A percentile compares a stretch with the other conserved stretches of the same genome.
Conservation (phyloP, 2,113 vertebrate species). For the Symphodus melops region DNA sequence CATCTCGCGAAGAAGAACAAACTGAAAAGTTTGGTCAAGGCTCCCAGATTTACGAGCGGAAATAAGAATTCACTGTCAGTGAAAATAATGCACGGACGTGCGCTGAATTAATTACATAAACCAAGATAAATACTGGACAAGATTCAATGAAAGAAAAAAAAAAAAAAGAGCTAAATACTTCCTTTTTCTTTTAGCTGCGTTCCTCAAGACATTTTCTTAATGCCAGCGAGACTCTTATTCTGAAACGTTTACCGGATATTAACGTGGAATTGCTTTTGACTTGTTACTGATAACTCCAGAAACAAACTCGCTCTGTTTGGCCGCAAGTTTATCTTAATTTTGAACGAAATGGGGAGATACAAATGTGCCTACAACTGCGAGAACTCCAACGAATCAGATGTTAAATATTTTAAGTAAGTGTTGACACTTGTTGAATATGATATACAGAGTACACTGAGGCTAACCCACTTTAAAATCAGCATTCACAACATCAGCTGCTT, state of each 20-base stretch:
- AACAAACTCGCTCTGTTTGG: background rate
- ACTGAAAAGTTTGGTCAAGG: background rate
- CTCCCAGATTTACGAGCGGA: background rate
- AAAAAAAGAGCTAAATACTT: too few species aligned
- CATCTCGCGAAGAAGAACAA: constrained; percentile 29
- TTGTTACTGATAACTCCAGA: background rate
- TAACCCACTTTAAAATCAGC: constrained; percentile 12
- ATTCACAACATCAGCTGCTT: background rate
- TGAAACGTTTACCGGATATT: constrained; percentile 21
- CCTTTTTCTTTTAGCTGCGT: background rate
- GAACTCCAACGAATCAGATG: constrained; percentile 47
- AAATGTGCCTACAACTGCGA: constrained; percentile 72
- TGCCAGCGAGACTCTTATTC: constrained; percentile 9
- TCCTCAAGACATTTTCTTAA: background rate
- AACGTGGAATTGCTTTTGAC: rapidly evolving
- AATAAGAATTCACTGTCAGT: rapidly evolving
- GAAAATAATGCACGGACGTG: background rate
- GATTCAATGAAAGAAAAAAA: too few species aligned
- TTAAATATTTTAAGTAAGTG: constrained; percentile 78
- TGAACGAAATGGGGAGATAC: constrained; percentile 69
- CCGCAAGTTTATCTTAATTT: rapidly evolving
- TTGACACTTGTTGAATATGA: background rate
- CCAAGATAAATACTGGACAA: too few species aligned
- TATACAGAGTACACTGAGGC: background rate
- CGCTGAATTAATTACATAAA: too few species aligned